Evolutionary conservation across 2,797 vertebrate genomes (phyloP), one percentile per base, ranked within the genome.

Genomic region (Danio tinwini): DNA sequence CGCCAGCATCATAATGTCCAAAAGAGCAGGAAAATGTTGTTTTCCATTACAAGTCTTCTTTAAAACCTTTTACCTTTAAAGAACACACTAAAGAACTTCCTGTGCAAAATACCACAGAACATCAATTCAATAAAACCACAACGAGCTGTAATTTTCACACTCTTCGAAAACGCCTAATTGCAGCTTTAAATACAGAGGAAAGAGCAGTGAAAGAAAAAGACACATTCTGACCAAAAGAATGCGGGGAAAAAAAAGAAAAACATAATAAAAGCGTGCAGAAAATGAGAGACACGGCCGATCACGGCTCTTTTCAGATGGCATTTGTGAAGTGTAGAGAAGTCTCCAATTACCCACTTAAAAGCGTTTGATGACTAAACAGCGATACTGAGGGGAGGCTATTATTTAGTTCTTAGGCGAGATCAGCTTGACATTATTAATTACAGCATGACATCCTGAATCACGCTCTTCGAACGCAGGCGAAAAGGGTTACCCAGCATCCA

Each of bases 371-470:
- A 88, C 88, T 88, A 87, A 89, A 84, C 82, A 87, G 83, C 75
- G 82, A 87, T 84, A 87, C 84, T 81, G 86, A 85, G 75, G 82
- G 84, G 86, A 85, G 84, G 84, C 84, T 86, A 84, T 89, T 88
- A 89, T 89, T 88, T 86, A 89, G 87, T 88, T 84, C 87, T 89
- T 87, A 87, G 83, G 77, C 84, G 70, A 84, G 86, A 88, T 88
- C 85, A 85, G 85, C 86, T 85, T 88, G 88, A 89, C 88, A 85
- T 89, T 84, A 86, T 88, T 89, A 89, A 89, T 89, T 89, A 87
- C 79, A 85, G 85, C 73, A 56, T 85, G 84, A 86, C 85, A 84
- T 85, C 76, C 53, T 84, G 81, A 84, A 79, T 82, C 81, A 74
- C 70, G 71, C 74, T 78, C 68, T 69, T 77, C 74, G 74, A 74